Evolutionary conservation across 2,888 invertebrate species (phyloP).

Genomic region (Cosmia trapezina): DNA sequence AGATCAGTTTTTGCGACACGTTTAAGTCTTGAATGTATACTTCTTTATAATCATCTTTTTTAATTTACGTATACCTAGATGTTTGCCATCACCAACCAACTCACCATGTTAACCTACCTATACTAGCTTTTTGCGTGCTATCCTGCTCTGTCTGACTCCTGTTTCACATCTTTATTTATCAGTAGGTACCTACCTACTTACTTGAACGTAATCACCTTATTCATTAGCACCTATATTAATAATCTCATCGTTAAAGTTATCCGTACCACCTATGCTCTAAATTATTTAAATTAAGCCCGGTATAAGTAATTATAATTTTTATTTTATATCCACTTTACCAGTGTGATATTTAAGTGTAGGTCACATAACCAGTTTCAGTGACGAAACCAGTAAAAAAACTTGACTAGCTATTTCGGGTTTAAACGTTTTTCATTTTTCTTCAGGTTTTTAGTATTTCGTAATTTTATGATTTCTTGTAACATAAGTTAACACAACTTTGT

Average conservation of each 20-base stretch:
- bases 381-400: constrained; percentile 7
- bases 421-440: constrained; percentile 1
- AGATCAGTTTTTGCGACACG: not conserved
- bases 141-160: constrained; percentile 3
- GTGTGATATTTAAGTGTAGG: constrained; percentile 21
- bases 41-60: not conserved
- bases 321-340: constrained; percentile 4
- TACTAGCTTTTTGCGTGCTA: constrained; percentile 1
- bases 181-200: not conserved
- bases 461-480: constrained; percentile 1
- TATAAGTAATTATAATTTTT: not conserved
- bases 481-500: not conserved
- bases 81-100: constrained; percentile 35
- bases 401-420: not conserved
- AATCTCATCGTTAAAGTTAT: not conserved
- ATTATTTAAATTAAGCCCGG: not conserved
- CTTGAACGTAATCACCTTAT: not conserved
- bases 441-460: not conserved
- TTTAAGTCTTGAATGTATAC: not conserved
- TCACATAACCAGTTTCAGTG: constrained; percentile 10
- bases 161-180: not conserved
- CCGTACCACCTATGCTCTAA: not conserved
- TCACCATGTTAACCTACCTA: not conserved
- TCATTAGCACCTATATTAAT: not conserved
- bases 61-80: too few relatives aligned